Percentiles rank a stretch among this genome's conserved stretches.
These are phyloP conservation scores for Calycopis cecrops DNA, from an alignment of 1,140 invertebrate genomes.

Conservation along the genomic window DNA sequence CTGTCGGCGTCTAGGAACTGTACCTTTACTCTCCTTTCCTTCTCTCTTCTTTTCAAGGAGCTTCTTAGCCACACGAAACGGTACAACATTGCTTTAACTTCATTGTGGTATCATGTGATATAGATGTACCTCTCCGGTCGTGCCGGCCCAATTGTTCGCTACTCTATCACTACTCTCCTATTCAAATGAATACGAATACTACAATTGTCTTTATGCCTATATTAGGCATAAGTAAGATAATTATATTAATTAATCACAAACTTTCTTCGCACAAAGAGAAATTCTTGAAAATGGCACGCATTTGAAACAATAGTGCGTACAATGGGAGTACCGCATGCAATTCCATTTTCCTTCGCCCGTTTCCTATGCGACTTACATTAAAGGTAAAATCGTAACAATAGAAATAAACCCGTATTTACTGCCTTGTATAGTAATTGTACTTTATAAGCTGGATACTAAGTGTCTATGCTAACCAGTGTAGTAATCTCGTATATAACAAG, in stretches of 20 bases:
- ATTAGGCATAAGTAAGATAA: too few species aligned
- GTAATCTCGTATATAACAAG: not conserved
- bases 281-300: constrained; percentile 2
- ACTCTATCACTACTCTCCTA: too few species aligned
- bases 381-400: constrained; percentile 13
- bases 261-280: constrained; percentile 1
- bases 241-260: constrained; percentile 5
- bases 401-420: constrained; percentile 2
- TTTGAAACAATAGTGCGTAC: constrained; percentile 14
- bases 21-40: too few species aligned
- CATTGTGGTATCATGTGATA: too few species aligned
- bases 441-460: constrained; percentile 5
- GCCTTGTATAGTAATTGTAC: constrained; percentile 3
- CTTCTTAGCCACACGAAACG: too few species aligned
- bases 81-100: too few species aligned
- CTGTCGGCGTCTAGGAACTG: too few species aligned
- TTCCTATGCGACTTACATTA: constrained; percentile 14
- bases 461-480: constrained; percentile 1
- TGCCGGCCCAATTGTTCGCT: too few species aligned
- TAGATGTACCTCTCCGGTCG: too few species aligned
- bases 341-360: constrained; percentile 11
- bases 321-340: constrained; percentile 15
- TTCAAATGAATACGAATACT: too few species aligned
- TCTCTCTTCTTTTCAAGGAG: too few species aligned
- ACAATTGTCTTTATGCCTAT: too few species aligned